Evolutionary conservation across 92 coral and sea anemone genomes (phyloP).

Genomic region (Metridium senile): DNA sequence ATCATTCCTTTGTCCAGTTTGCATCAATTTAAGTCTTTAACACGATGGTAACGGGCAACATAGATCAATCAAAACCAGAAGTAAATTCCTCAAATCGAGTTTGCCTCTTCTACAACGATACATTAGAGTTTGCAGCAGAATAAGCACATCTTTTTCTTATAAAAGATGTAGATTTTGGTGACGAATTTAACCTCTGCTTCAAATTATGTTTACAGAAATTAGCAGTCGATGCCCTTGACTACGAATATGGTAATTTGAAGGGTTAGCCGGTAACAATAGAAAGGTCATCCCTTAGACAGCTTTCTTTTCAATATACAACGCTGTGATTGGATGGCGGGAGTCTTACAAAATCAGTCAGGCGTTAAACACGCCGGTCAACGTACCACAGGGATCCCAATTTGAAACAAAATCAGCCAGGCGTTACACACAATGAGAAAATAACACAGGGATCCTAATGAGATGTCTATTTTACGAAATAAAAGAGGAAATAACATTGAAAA

Average conservation of each 20-base stretch:
- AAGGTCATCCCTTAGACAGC: constrained; percentile 3
- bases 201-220: constrained; percentile 16
- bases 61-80: too few species aligned
- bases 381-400: not conserved
- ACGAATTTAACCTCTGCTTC: not conserved
- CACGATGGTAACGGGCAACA: too few species aligned
- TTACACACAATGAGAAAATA: not conserved
- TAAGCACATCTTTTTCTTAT: too few species aligned
- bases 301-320: constrained; percentile 15
- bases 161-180: not conserved
- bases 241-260: constrained; percentile 33
- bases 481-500: too few species aligned
- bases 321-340: constrained; percentile 25
- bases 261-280: constrained; percentile 24
- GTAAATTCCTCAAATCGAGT: not conserved
- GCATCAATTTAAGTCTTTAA: too few species aligned
- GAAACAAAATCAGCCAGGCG: not conserved
- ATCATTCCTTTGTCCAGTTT: too few species aligned
- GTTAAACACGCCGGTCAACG: not conserved
- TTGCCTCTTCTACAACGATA: not conserved
- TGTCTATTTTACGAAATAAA: too few species aligned
- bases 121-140: not conserved
- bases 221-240: constrained; percentile 27
- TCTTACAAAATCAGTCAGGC: not conserved
- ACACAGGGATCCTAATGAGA: not conserved